Percentiles rank a stretch among this genome's conserved stretches.
Evolutionary conservation across 2,113 vertebrate species (phyloP).

Genomic region (Chrysochloris asiatica): DNA sequence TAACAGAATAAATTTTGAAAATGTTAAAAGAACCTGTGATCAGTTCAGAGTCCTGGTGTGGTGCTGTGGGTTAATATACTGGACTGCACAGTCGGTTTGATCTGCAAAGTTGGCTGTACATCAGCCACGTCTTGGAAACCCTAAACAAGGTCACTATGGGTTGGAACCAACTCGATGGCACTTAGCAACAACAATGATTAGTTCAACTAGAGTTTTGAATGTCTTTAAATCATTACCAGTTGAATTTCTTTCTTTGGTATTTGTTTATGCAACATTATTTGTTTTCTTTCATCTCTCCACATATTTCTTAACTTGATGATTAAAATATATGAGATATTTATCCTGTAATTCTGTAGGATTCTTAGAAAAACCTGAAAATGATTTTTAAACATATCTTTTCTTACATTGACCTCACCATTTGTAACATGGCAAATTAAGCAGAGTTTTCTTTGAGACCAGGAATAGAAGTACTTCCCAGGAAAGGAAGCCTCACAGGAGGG

Average conservation of each 20-base stretch:
- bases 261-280: not conserved
- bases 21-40: not conserved
- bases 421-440: not conserved
- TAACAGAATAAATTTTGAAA: not conserved
- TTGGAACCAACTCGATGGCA: no score
- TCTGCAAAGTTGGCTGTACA: no score
- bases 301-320: not conserved
- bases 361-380: not conserved
- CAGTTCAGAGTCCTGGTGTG: no score
- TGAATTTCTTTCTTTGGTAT: not conserved
- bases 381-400: not conserved
- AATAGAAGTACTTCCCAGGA: not conserved
- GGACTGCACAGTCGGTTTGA: no score
- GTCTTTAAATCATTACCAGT: not conserved
- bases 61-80: no score
- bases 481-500: not conserved
- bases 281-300: not conserved
- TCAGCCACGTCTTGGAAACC: no score
- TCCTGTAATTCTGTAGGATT: not conserved
- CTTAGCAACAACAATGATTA: no score
- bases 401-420: not conserved
- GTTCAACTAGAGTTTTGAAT: no score
- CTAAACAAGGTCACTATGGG: no score
- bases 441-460: no score
- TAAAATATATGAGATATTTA: not conserved